phyloP scores from a whole-genome alignment of 2,888 invertebrate species.

The Lathronympha strigana region DNA sequence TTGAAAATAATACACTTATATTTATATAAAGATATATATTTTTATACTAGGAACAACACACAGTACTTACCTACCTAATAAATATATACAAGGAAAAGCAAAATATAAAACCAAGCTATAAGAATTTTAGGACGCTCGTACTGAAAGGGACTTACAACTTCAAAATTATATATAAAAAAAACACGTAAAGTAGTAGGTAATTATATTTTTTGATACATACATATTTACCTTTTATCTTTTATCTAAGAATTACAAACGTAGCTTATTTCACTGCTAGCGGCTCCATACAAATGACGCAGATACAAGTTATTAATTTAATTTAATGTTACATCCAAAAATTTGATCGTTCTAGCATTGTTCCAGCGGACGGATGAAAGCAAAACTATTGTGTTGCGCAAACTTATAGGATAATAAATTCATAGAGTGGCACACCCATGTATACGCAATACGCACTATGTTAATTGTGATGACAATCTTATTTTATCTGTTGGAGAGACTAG shows the following conservation, averaged over 20 bases:
- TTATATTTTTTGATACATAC: no score
- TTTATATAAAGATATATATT: no score
- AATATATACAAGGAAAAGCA: no score
- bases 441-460: background rate
- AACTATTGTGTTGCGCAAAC: slow-evolving; percentile 31
- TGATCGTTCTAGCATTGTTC: slow-evolving; percentile 32
- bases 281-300: background rate
- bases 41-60: no score
- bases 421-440: slow-evolving; percentile 23
- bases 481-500: background rate
- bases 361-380: slow-evolving; percentile 8
- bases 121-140: no score
- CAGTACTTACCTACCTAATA: no score
- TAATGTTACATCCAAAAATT: slow-evolving; percentile 23
- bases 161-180: no score
- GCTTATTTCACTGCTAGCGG: background rate
- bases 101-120: no score
- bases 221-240: no score
- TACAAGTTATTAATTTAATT: slow-evolving; percentile 12
- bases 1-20: no score
- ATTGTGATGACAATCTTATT: background rate
- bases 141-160: no score
- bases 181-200: no score
- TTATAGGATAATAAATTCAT: slow-evolving; percentile 32
- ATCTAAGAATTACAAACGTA: background rate